phyloP scores from a whole-genome alignment of 1,140 invertebrate species.

The Asbolus verrucosus region DNA sequence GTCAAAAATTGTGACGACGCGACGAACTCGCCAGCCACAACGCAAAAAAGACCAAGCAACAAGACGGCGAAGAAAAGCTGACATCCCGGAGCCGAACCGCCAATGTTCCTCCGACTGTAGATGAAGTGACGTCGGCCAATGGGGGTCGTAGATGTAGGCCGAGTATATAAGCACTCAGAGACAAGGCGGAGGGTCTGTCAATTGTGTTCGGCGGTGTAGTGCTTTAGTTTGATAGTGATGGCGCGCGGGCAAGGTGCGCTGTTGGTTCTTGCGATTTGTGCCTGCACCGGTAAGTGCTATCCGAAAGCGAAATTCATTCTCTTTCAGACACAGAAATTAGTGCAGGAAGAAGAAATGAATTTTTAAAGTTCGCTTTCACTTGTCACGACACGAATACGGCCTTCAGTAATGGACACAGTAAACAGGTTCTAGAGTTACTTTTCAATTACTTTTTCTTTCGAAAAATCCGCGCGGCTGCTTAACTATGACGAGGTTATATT shows the following conservation, averaged over 20 bases:
- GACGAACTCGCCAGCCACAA: neutral
- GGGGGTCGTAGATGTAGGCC: constrained; percentile 63
- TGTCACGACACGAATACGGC: constrained; percentile 24
- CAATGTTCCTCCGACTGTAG: constrained; percentile 54
- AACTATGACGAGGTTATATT: no score
- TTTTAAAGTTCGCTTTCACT: constrained; percentile 31
- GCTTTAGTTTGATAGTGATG: constrained; percentile 61
- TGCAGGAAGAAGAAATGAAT: constrained; percentile 24
- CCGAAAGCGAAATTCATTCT: constrained; percentile 4
- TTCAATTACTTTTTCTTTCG: constrained; percentile 14
- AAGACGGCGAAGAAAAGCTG: constrained; percentile 49
- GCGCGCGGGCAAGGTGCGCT: constrained; percentile 59
- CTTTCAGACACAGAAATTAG: constrained; percentile 7
- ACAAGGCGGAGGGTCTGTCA: constrained; percentile 60
- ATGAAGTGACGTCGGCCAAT: constrained; percentile 60
- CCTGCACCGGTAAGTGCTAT: constrained; percentile 60
- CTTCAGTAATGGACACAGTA: constrained; percentile 24
- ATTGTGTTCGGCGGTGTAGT: constrained; percentile 58
- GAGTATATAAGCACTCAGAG: constrained; percentile 63
- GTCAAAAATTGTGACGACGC: no score
- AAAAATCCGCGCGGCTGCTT: no score
- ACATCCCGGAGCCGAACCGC: constrained; percentile 39
- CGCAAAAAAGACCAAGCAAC: constrained; percentile 4
- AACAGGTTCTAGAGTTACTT: constrained; percentile 18
- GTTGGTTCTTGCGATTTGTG: constrained; percentile 57